phyloP scores from a whole-genome alignment of 2,113 vertebrate species.

The Ammodytes marinus region DNA sequence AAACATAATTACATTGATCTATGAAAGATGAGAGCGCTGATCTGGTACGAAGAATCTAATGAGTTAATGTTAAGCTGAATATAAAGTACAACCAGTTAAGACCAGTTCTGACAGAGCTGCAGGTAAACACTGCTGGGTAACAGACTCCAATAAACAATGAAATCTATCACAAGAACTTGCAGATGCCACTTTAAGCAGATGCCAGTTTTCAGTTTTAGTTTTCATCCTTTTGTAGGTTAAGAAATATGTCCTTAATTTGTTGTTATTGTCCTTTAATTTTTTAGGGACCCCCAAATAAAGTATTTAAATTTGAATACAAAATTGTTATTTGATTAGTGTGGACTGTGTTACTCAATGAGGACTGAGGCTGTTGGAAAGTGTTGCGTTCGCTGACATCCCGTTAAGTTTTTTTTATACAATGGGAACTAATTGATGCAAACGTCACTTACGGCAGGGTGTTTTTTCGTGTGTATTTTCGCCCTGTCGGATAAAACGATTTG shows the following conservation, averaged over 20 bases:
- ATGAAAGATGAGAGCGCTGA: background rate
- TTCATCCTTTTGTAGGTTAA: too few relatives aligned
- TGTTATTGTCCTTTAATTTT: too few relatives aligned
- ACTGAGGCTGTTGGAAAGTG: slow-evolving; percentile 42
- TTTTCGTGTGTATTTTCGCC: slow-evolving; percentile 26
- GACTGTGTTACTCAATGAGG: background rate
- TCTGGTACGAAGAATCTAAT: background rate
- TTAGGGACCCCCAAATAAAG: too few relatives aligned
- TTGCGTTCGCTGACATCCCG: background rate
- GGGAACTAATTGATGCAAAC: background rate
- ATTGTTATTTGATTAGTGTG: background rate
- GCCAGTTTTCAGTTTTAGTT: background rate
- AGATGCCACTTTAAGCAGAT: background rate
- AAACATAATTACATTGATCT: background rate
- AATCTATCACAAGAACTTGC: background rate
- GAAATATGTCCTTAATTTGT: too few relatives aligned
- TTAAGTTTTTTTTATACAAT: background rate
- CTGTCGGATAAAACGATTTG: slow-evolving; percentile 73
- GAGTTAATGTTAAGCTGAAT: background rate
- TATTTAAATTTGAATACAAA: too few relatives aligned
- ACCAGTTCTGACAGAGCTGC: background rate
- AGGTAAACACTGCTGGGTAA: background rate
- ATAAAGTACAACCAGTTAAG: background rate
- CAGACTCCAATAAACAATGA: background rate
- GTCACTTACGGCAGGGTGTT: background rate